Conservation (phyloP, 1,140 invertebrate species). For the Phymastichus coffea region DNA sequence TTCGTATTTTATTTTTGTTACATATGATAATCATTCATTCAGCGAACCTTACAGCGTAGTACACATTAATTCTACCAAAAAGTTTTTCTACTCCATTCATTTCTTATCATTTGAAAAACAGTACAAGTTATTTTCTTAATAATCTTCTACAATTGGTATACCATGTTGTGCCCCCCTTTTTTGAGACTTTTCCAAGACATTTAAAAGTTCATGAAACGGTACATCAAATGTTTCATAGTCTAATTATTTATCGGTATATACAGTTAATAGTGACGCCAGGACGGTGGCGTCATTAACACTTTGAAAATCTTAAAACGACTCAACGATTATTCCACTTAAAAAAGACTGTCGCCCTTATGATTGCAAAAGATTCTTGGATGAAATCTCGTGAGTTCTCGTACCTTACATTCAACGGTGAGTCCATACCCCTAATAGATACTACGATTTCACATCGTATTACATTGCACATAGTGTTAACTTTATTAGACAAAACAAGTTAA, state of each 20-base stretch:
- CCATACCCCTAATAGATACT: no score
- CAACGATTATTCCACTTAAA: constrained; percentile 1
- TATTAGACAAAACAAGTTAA: neutral
- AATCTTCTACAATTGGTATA: constrained; percentile 34
- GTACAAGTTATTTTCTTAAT: constrained; percentile 32
- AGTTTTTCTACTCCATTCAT: constrained; percentile 30
- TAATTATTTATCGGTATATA: constrained; percentile 27
- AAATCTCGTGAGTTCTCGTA: no score
- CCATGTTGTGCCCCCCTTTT: constrained; percentile 24
- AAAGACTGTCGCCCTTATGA: no score
- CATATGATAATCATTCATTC: constrained; percentile 24
- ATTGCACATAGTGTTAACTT: neutral
- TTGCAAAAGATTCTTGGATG: no score
- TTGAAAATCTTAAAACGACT: constrained; percentile 12
- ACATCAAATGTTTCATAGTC: constrained; percentile 17
- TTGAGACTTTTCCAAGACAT: constrained; percentile 19
- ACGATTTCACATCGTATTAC: no score
- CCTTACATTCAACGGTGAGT: no score
- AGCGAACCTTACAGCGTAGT: constrained; percentile 40
- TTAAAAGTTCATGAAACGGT: constrained; percentile 24
- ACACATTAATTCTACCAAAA: constrained; percentile 43
- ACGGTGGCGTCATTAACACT: constrained; percentile 27
- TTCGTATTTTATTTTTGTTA: constrained; percentile 27
- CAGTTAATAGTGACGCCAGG: constrained; percentile 25
- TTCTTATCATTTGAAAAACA: constrained; percentile 30